These are phyloP conservation scores for Drosophila lacicola DNA, from an alignment of 2,888 invertebrate genomes.

Conservation along the genomic window DNA sequence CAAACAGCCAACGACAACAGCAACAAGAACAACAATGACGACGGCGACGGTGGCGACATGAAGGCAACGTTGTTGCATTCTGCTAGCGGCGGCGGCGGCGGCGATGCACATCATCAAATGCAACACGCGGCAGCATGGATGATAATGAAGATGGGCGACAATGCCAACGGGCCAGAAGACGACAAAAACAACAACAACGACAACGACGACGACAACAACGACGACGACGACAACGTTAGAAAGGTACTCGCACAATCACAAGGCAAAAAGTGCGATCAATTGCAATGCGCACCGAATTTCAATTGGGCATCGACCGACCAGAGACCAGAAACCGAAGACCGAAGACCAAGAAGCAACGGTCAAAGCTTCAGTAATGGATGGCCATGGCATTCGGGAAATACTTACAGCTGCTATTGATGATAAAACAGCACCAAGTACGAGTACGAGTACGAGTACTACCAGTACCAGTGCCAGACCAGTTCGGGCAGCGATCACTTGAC, in stretches of 20 bases:
- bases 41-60: slow-evolving; percentile 36
- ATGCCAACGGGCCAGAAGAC: slow-evolving; percentile 57
- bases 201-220: slow-evolving; percentile 29
- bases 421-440: slow-evolving; percentile 41
- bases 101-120: slow-evolving; percentile 65
- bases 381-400: slow-evolving; percentile 57
- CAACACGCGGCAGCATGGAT: slow-evolving; percentile 61
- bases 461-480: slow-evolving; percentile 19
- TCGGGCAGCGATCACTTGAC: slow-evolving; percentile 18
- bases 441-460: slow-evolving; percentile 22
- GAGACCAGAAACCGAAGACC: slow-evolving; percentile 12
- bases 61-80: slow-evolving; percentile 43
- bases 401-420: slow-evolving; percentile 54
- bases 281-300: slow-evolving; percentile 78
- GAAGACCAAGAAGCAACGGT: slow-evolving; percentile 15
- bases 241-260: slow-evolving; percentile 67
- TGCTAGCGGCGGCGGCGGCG: slow-evolving; percentile 33
- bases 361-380: slow-evolving; percentile 54
- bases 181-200: slow-evolving; percentile 26
- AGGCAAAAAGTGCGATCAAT: slow-evolving; percentile 77
- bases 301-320: slow-evolving; percentile 59
- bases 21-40: slow-evolving; percentile 15
- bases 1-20: slow-evolving; percentile 59
- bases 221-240: slow-evolving; percentile 59
- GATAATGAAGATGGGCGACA: slow-evolving; percentile 80